Evolutionary conservation across 2,888 invertebrate genomes (phyloP).

Genomic region (Xestia ashworthii): DNA sequence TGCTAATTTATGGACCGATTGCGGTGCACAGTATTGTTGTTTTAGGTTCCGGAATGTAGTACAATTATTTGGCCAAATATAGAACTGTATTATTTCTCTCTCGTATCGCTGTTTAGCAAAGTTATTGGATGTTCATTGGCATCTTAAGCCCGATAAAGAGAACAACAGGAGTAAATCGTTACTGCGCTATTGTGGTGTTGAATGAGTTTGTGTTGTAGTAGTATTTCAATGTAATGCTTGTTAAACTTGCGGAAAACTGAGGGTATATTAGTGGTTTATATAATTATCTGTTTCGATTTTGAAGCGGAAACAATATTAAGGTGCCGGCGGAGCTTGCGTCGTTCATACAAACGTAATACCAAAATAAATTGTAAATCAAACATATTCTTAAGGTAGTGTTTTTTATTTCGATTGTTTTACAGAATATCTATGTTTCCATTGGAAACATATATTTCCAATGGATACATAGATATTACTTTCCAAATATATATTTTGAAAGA

Average conservation of each 20-base stretch:
- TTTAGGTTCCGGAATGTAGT: slow-evolving; percentile 33
- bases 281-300: not conserved
- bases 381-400: too few relatives aligned
- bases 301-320: not conserved
- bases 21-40: slow-evolving; percentile 6
- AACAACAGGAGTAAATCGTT: not conserved
- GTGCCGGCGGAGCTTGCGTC: too few relatives aligned
- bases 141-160: slow-evolving; percentile 1
- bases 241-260: not conserved
- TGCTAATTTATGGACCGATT: slow-evolving; percentile 32
- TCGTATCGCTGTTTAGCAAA: not conserved
- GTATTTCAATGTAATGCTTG: not conserved
- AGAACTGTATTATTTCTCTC: slow-evolving; percentile 26
- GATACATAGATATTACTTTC: too few relatives aligned
- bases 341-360: too few relatives aligned
- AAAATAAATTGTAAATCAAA: too few relatives aligned
- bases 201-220: not conserved
- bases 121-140: slow-evolving; percentile 6
- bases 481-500: too few relatives aligned
- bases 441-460: too few relatives aligned
- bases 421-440: too few relatives aligned
- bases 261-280: not conserved
- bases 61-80: slow-evolving; percentile 11
- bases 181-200: not conserved
- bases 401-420: too few relatives aligned